Evolutionary conservation across 2,113 vertebrate species (phyloP).

Genomic region (Siniperca knerii): DNA sequence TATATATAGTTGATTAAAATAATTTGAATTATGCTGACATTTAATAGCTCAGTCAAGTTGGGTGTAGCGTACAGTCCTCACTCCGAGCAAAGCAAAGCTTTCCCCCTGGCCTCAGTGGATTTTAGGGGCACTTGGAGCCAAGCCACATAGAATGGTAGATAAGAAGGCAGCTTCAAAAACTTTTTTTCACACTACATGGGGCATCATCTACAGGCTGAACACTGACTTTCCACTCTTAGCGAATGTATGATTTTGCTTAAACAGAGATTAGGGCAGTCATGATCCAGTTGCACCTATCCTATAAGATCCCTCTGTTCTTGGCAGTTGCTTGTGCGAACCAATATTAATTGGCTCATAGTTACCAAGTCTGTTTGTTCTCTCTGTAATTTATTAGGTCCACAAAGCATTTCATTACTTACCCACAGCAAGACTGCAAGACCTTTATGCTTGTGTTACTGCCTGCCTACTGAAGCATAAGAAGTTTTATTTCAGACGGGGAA

Average conservation of each 20-base stretch:
- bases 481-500: slow-evolving; percentile 35
- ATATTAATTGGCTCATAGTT: slow-evolving; percentile 54
- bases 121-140: slow-evolving; percentile 55
- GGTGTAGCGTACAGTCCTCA: not conserved
- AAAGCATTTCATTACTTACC: slow-evolving; percentile 50
- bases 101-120: slow-evolving; percentile 54
- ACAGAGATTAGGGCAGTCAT: not conserved
- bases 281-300: slow-evolving; percentile 12
- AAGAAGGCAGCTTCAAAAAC: slow-evolving; percentile 57
- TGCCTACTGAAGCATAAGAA: slow-evolving; percentile 25
- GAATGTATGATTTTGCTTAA: slow-evolving; percentile 13
- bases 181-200: slow-evolving; percentile 36
- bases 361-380: slow-evolving; percentile 64
- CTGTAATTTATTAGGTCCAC: slow-evolving; percentile 41
- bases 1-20: slow-evolving; percentile 31
- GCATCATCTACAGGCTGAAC: slow-evolving; percentile 39
- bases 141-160: slow-evolving; percentile 44
- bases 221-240: slow-evolving; percentile 15
- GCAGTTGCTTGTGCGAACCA: slow-evolving; percentile 26
- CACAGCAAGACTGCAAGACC: not conserved
- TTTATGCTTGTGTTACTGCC: slow-evolving; percentile 21
- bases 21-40: slow-evolving; percentile 32
- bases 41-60: slow-evolving; percentile 14
- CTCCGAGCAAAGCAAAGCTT: slow-evolving; percentile 43
- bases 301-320: not conserved